Evolutionary conservation across 92 coral and sea anemone species (phyloP).

Genomic region (Virgularia gustaviana): DNA sequence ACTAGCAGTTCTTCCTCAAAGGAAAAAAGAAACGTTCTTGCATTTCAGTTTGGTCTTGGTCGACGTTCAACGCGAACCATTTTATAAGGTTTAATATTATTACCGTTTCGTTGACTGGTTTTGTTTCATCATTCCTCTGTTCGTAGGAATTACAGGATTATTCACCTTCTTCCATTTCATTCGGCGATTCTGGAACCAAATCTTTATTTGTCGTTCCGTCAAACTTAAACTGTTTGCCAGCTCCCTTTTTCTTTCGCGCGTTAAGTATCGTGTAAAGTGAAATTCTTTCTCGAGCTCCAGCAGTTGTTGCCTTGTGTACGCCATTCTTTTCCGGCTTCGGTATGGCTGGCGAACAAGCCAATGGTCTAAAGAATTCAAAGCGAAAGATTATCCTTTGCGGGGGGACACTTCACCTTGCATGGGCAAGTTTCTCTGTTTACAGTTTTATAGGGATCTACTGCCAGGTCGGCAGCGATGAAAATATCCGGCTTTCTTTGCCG

Average conservation of each 20-base stretch:
- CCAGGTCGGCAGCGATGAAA: background rate
- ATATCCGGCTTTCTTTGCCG: background rate
- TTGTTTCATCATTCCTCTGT: slow-evolving; percentile 79
- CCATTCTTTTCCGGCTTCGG: slow-evolving; percentile 89
- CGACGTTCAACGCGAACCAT: slow-evolving; percentile 16
- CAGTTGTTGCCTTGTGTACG: slow-evolving; percentile 86
- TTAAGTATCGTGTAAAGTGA: slow-evolving; percentile 93
- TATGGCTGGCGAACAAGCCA: slow-evolving; percentile 97
- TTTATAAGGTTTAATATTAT: no score
- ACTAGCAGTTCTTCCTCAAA: slow-evolving; percentile 20
- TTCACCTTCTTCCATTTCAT: slow-evolving; percentile 99
- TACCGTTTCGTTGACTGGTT: slow-evolving; percentile 31
- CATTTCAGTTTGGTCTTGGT: background rate
- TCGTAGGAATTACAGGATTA: slow-evolving; percentile 97
- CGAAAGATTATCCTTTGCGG: background rate
- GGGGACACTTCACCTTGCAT: background rate
- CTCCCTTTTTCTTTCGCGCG: slow-evolving; percentile 92
- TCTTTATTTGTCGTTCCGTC: slow-evolving; percentile 95
- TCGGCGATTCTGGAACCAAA: slow-evolving; percentile 99
- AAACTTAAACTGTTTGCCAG: slow-evolving; percentile 77
- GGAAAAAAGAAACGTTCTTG: slow-evolving; percentile 23
- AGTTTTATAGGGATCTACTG: background rate
- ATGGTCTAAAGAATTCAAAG: slow-evolving; percentile 20
- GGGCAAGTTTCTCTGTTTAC: background rate
- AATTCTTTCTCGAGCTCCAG: slow-evolving; percentile 96